These are phyloP conservation scores for Paramormyrops hopkinsi DNA, from an alignment of 2,797 vertebrate genomes.

Conservation along the genomic window DNA sequence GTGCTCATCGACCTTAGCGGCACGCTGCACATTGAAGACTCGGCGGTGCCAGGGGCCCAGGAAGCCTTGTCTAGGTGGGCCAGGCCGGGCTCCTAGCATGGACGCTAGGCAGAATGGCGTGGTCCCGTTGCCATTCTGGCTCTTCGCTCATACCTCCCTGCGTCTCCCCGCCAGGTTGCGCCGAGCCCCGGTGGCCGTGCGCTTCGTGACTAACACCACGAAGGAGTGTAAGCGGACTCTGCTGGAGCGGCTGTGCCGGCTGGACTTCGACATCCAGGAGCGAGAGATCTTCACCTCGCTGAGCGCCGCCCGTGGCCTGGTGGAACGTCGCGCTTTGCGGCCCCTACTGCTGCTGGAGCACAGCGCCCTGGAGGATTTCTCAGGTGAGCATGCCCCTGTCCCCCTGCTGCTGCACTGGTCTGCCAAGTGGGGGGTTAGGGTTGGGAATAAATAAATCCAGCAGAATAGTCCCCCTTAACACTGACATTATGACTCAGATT, in stretches of 20 bases:
- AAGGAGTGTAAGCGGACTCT: slow-evolving; percentile 86
- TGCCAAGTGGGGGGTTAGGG: neutral
- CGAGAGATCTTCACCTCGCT: slow-evolving; percentile 91
- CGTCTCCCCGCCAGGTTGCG: slow-evolving; percentile 63
- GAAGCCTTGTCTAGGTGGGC: slow-evolving; percentile 81
- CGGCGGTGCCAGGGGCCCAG: slow-evolving; percentile 81
- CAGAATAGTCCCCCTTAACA: neutral
- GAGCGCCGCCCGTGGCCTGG: slow-evolving; percentile 79
- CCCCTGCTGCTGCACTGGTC: neutral
- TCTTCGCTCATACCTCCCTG: neutral
- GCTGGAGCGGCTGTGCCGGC: slow-evolving; percentile 64
- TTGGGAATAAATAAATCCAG: neutral
- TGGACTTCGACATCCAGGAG: slow-evolving; percentile 81
- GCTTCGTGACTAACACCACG: slow-evolving; percentile 94
- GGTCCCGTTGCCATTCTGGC: neutral
- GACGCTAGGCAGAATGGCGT: neutral
- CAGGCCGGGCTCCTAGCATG: slow-evolving; percentile 25
- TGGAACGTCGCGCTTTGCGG: slow-evolving; percentile 73
- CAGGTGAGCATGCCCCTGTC: slow-evolving; percentile 54
- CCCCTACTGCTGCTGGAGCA: slow-evolving; percentile 85
- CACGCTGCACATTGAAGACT: slow-evolving; percentile 86
- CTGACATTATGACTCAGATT: neutral
- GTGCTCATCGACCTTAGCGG: slow-evolving; percentile 93
- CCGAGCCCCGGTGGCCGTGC: slow-evolving; percentile 61
- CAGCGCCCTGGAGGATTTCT: slow-evolving; percentile 80